Base-by-base conservation (phyloP, 2,113 vertebrate species). In the Corythoichthys haematopterus region DNA sequence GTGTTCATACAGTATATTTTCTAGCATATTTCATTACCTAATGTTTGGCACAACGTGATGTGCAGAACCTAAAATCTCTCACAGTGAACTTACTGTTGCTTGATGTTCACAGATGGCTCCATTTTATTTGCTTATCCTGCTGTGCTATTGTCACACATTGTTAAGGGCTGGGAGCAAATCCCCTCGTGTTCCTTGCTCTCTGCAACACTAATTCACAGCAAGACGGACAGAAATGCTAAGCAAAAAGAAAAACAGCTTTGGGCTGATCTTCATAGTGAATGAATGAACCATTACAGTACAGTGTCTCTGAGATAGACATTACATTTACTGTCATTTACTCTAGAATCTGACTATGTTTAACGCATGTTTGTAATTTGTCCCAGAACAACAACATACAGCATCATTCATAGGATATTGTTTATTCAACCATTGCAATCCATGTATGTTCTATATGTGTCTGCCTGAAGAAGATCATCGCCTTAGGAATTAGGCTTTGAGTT, bases 61-160 rank as follows among this genome's bases (percentile, higher is more conserved):
- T 12, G 3, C 47, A 51, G 16, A 6, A 52, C 7, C n/a, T 64
- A 81, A 77, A 77, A 63, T 63, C 36, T 72, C 61, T 47, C 69
- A 13, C 37, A 47, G 68, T 68, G 71, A 74, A 72, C 64, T 33
- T 53, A 57, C 66, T 77, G 71, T 57, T 28, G 69, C 71, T 71
- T 15, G 6, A 57, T 77, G 71, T 83, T 83, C 79, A 77, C 83
- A 80, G 69, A 77, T 78, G 80, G 70, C 72, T 79, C 72, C 28
- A 72, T 73, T 12, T 62, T 84, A 67, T 85, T 80, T 80, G 68
- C 64, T 81, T 69, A 78, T 57, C 78, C 68, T 53, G 53, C 78
- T 82, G 80, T 69, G 78, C 77, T 76, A 64, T 80, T 72, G 75
- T 78, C 72, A 61, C 71, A 65, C 70, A 63, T 63, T 70, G 58